phyloP scores from a whole-genome alignment of 2,888 invertebrate species.

The Drosophila dives region DNA sequence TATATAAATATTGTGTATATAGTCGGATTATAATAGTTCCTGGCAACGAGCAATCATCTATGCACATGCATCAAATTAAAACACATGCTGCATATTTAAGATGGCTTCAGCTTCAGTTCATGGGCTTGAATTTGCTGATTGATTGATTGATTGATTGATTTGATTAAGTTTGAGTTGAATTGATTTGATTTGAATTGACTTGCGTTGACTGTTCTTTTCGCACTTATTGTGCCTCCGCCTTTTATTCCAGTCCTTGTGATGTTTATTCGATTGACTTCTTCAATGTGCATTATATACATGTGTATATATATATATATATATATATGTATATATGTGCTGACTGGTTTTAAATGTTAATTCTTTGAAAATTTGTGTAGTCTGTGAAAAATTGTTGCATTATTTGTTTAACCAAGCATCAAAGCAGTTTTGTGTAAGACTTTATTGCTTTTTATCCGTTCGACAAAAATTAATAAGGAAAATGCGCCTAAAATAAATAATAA shows the following conservation, averaged over 20 bases:
- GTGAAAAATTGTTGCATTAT: neutral
- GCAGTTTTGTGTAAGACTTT: neutral
- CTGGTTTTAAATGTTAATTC: neutral
- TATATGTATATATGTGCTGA: neutral
- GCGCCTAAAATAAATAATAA: neutral
- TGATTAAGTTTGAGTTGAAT: conserved; percentile 6
- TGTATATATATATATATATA: neutral
- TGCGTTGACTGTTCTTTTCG: conserved; percentile 27
- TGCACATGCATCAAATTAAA: neutral
- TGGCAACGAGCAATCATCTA: neutral
- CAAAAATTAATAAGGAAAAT: neutral
- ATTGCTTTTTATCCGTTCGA: neutral
- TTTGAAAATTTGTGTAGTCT: neutral
- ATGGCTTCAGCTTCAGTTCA: conserved; percentile 27
- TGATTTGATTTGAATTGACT: conserved; percentile 42
- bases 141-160: conserved; percentile 36
- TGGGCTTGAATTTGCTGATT: conserved; percentile 15
- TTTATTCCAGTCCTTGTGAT: conserved; percentile 4
- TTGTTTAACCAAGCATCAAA: neutral
- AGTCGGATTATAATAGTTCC: neutral
- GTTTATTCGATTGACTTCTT: neutral
- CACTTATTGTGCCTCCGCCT: conserved; percentile 1
- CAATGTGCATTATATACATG: neutral
- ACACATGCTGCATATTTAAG: neutral
- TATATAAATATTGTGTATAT: neutral